phyloP scores from a whole-genome alignment of 2,113 vertebrate genomes.

The Seriola aureovittata region DNA sequence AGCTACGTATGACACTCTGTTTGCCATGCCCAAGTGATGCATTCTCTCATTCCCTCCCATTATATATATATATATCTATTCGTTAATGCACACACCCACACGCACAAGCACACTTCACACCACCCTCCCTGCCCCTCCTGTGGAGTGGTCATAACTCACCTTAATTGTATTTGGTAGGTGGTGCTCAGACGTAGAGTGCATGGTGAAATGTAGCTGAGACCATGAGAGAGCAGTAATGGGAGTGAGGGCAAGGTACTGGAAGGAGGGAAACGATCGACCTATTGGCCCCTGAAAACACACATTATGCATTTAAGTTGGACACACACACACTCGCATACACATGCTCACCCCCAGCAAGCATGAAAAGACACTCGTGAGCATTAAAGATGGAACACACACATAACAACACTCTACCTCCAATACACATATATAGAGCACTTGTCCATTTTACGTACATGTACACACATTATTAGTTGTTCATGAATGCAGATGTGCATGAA shows the following conservation, averaged over 20 bases:
- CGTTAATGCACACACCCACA: constrained; percentile 9
- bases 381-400: constrained; percentile 1
- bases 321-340: not conserved
- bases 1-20: constrained; percentile 22
- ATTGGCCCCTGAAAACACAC: constrained; percentile 64
- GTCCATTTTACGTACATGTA: not conserved
- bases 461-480: constrained; percentile 8
- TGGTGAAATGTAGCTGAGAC: constrained; percentile 57
- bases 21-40: constrained; percentile 40
- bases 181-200: constrained; percentile 56
- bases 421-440: not conserved
- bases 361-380: constrained; percentile 13
- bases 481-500: constrained; percentile 11
- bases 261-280: constrained; percentile 56
- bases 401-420: not conserved
- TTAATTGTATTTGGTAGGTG: constrained; percentile 78
- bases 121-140: constrained; percentile 31
- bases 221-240: constrained; percentile 61
- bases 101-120: constrained; percentile 14
- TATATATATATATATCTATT: not conserved
- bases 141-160: constrained; percentile 75
- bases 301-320: constrained; percentile 56
- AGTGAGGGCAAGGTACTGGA: constrained; percentile 53
- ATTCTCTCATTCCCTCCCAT: constrained; percentile 41
- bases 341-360: constrained; percentile 12